These are phyloP conservation scores for Crotalus horridus DNA, from an alignment of 2,113 vertebrate species.

Conservation along the genomic window DNA sequence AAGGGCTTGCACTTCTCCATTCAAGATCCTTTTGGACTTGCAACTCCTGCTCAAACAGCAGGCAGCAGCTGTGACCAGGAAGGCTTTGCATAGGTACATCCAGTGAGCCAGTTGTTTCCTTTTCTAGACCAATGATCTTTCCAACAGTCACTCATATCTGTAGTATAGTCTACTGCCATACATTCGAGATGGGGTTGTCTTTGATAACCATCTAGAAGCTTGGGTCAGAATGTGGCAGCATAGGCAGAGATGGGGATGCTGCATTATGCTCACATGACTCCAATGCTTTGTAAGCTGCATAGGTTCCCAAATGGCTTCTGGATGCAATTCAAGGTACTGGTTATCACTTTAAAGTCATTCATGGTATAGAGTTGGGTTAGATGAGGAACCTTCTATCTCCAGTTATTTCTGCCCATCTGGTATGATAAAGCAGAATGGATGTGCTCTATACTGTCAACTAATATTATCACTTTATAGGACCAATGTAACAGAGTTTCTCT, in stretches of 20 bases:
- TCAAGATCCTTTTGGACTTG: neutral
- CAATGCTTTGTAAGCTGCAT: neutral
- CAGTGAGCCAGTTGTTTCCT: neutral
- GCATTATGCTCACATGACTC: neutral
- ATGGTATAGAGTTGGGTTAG: neutral
- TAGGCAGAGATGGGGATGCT: neutral
- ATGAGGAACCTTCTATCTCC: neutral
- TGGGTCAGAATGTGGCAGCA: neutral
- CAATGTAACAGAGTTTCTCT: neutral
- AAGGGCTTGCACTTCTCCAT: neutral
- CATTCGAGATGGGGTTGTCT: neutral
- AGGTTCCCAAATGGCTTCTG: neutral
- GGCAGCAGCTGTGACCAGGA: neutral
- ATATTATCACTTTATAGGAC: neutral
- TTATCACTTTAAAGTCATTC: neutral
- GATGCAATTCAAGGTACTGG: neutral
- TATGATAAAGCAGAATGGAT: neutral
- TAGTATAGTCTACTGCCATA: neutral
- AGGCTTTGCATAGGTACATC: neutral
- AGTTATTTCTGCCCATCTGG: neutral
- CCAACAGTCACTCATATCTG: neutral
- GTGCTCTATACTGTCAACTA: neutral
- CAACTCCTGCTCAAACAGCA: neutral
- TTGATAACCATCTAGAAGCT: neutral
- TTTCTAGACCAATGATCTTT: neutral